Conservation (phyloP, 2,113 vertebrate species). For the Lanius ludovicianus region DNA sequence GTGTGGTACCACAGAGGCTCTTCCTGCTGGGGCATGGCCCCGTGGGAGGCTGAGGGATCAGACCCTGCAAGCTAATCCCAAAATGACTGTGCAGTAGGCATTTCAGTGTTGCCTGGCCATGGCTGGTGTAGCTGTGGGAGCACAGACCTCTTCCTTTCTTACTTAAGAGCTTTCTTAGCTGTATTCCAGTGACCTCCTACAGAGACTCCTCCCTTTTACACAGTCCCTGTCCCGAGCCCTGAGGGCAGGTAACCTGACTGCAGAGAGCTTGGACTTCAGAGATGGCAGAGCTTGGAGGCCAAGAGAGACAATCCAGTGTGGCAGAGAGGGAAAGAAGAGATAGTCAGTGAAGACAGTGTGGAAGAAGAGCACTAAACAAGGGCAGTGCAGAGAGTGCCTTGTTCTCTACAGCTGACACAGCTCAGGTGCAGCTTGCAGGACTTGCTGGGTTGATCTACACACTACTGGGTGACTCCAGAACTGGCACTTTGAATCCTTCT, state of each 20-base stretch:
- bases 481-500: neutral
- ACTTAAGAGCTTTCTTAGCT: neutral
- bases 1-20: neutral
- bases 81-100: neutral
- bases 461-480: neutral
- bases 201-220: neutral
- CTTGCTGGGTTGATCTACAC: neutral
- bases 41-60: neutral
- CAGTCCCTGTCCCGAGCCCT: neutral
- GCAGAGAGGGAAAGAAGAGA: neutral
- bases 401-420: neutral
- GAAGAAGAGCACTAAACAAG: neutral
- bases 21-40: neutral
- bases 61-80: neutral
- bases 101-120: neutral
- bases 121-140: neutral
- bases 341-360: neutral
- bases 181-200: neutral
- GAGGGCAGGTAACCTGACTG: neutral
- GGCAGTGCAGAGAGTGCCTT: neutral
- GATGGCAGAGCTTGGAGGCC: neutral
- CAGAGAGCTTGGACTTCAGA: neutral
- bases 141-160: neutral
- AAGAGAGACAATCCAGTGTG: neutral
- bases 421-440: neutral